A percentile compares a stretch with the other conserved stretches of the same genome.
These are phyloP conservation scores for Parotocinclus haroldoi DNA, from an alignment of 2,797 vertebrate genomes.

Conservation along the genomic window DNA sequence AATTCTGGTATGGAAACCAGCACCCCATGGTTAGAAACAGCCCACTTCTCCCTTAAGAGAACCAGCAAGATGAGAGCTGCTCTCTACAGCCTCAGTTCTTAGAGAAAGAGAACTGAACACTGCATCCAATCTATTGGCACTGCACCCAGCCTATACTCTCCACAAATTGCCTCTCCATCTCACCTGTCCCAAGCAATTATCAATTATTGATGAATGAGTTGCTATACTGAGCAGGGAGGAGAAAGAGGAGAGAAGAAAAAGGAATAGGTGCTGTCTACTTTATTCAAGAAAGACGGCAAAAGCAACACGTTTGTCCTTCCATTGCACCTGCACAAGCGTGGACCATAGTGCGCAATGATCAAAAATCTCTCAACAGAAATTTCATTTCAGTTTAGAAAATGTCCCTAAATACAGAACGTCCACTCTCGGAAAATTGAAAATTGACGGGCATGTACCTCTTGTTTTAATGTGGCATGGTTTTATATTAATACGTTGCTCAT, in stretches of 20 bases:
- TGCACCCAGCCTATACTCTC: constrained; percentile 63
- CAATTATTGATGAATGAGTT: constrained; percentile 80
- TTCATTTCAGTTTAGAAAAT: no score
- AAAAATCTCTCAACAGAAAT: neutral
- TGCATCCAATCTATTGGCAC: constrained; percentile 61
- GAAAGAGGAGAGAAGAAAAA: constrained; percentile 18
- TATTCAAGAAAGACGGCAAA: constrained; percentile 29
- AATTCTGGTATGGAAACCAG: neutral
- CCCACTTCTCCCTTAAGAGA: constrained; percentile 29
- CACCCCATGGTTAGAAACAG: constrained; percentile 37
- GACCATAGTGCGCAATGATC: constrained; percentile 2
- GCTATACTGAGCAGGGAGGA: constrained; percentile 59
- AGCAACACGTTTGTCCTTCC: neutral
- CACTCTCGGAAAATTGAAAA: no score
- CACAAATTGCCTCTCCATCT: constrained; percentile 76
- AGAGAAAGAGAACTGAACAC: constrained; percentile 12
- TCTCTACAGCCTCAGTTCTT: constrained; percentile 21
- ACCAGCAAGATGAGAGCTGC: constrained; percentile 11
- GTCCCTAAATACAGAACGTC: no score
- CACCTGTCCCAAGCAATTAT: constrained; percentile 76
- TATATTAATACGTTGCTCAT: no score
- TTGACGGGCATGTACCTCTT: no score
- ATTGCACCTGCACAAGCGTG: neutral
- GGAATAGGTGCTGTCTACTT: constrained; percentile 6
- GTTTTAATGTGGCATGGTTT: no score